Conservation (phyloP, 1,140 invertebrate species). For the Lepidostoma basale region DNA sequence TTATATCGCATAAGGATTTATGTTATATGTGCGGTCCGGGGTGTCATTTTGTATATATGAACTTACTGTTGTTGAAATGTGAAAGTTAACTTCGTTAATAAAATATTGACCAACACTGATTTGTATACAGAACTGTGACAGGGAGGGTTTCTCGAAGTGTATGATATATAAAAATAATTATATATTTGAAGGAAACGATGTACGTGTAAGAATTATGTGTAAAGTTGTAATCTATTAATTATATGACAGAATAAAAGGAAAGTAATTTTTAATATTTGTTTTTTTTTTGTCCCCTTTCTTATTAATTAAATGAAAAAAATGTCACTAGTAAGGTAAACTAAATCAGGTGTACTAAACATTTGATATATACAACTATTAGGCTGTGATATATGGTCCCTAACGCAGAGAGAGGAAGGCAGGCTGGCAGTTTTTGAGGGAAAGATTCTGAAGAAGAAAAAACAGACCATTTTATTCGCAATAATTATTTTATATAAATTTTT, state of each 20-base stretch:
- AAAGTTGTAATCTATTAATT: conserved; percentile 43
- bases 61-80: conserved; percentile 18
- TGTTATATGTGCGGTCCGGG: too few species aligned
- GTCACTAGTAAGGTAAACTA: too few species aligned
- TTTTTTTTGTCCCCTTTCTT: not conserved
- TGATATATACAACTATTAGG: too few species aligned
- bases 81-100: conserved; percentile 12
- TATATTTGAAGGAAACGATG: conserved; percentile 2
- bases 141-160: conserved; percentile 16
- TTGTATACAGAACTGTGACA: conserved; percentile 19
- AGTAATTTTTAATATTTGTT: conserved; percentile 40
- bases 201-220: conserved; percentile 38
- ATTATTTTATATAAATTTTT: too few species aligned
- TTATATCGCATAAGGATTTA: too few species aligned
- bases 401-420: too few species aligned
- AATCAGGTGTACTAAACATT: too few species aligned
- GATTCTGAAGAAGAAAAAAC: too few species aligned
- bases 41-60: conserved; percentile 17
- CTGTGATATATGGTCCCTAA: too few species aligned
- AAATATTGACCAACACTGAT: conserved; percentile 18
- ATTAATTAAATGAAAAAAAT: too few species aligned
- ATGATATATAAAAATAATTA: conserved; percentile 18
- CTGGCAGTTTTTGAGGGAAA: too few species aligned
- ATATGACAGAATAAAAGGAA: conserved; percentile 43
- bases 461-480: too few species aligned